Evolutionary conservation across 2,888 invertebrate genomes (phyloP), one percentile per base, ranked within the genome.

Genomic region (Rhagonycha lutea): DNA sequence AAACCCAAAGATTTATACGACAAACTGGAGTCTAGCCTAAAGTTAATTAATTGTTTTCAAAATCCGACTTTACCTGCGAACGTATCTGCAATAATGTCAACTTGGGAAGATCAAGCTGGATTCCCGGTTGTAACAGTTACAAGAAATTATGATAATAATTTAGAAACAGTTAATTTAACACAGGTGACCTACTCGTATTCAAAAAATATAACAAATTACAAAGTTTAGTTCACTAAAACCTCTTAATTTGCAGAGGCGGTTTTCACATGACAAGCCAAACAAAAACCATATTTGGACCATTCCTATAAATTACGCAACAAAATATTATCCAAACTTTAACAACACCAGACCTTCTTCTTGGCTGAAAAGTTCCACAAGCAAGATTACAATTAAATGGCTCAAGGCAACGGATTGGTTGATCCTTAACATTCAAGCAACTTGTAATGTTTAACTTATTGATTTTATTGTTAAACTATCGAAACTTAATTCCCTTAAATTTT

Each of bases 351-450:
- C 32, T 32, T 4, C 12, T 32, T 4, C 0, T 32, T 32, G 32
- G 32, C 4, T 32, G 5, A 32, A 3, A 1, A 5, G 1, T 5
- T 12, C 32, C 1, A 4, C 5, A 5, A 12, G 2, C 1, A 5
- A 5, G 1, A 12, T 32, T 12, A 1, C 5, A 12, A 32, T 32
- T 32, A 12, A 12, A 32, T 9, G 4, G 1, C 32, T 32, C 12
- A 32, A 5, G 5, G 12, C 12, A 32, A 4, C 12, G 12, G 32
- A 32, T 3, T 76, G 76, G 72, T 87, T 89, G 75, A 89, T 93
- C 61, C 81, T 76, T 10, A 76, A 76, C 29, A 76, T 65, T 18
- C 18, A 69, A 70, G 69, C 69, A 67, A 72, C 76, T 61, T 69
- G 76, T 76, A 72, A 32, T 65, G 23, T 26, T 32, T 32, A 12